Evolutionary conservation across 2,888 invertebrate genomes (phyloP).

Genomic region (Linnaemya vulpina): DNA sequence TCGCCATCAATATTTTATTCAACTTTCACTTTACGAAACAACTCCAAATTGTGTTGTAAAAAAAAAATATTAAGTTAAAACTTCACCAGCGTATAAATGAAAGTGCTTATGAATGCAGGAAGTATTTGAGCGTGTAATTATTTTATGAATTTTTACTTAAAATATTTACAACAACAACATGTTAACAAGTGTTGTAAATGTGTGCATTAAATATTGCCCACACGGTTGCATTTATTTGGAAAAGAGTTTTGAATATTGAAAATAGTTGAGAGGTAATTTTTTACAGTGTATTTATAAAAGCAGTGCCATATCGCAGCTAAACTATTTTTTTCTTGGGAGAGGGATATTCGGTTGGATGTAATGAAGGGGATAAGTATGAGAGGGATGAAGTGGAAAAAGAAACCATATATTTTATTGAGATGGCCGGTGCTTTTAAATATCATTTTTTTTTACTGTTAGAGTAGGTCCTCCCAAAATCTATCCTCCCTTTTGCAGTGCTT

Average conservation of each 20-base stretch:
- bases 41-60: neutral
- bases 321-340: too few relatives aligned
- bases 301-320: too few relatives aligned
- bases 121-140: slow-evolving; percentile 15
- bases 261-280: too few relatives aligned
- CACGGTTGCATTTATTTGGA: neutral
- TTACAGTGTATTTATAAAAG: too few relatives aligned
- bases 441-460: too few relatives aligned
- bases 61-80: slow-evolving; percentile 4
- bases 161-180: neutral
- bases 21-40: slow-evolving; percentile 1
- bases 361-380: too few relatives aligned
- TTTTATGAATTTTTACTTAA: neutral
- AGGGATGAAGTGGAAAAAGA: too few relatives aligned
- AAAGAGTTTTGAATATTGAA: neutral
- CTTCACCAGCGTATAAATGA: neutral
- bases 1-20: slow-evolving; percentile 3
- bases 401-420: too few relatives aligned
- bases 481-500: too few relatives aligned
- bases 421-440: too few relatives aligned
- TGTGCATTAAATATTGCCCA: neutral
- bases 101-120: neutral
- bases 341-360: too few relatives aligned
- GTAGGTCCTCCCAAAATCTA: too few relatives aligned
- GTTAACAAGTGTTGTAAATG: neutral